phyloP scores from a whole-genome alignment of 2,888 invertebrate species.

The Ernsta delagoae region DNA sequence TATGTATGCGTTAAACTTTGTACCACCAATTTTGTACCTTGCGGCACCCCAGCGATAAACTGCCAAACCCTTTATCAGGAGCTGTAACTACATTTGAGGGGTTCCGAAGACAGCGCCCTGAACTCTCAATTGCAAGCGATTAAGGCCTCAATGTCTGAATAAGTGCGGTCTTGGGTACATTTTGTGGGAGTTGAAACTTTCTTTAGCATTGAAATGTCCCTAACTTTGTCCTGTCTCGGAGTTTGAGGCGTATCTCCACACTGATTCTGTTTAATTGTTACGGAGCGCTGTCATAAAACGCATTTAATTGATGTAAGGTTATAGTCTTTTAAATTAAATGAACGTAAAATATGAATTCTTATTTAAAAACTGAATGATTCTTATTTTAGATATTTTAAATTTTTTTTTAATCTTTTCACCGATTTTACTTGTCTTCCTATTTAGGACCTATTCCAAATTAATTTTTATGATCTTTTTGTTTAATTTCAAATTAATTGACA shows the following conservation, averaged over 20 bases:
- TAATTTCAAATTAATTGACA: no score
- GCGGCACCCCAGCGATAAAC: constrained; percentile 25
- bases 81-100: constrained; percentile 27
- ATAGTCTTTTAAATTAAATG: not conserved
- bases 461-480: no score
- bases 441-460: no score
- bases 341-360: no score
- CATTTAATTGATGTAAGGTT: not conserved
- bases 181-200: constrained; percentile 30
- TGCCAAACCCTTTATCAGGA: constrained; percentile 40
- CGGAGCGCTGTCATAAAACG: constrained; percentile 4
- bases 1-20: not conserved
- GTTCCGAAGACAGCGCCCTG: constrained; percentile 23
- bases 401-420: no score
- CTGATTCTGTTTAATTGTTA: constrained; percentile 10
- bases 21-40: constrained; percentile 11
- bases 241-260: constrained; percentile 6
- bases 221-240: constrained; percentile 27
- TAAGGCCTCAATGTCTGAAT: constrained; percentile 38
- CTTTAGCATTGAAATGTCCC: constrained; percentile 24
- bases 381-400: no score
- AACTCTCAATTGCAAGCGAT: constrained; percentile 34
- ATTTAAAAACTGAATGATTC: no score
- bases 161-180: constrained; percentile 36
- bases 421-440: no score